These are phyloP conservation scores for Leptobrachium leishanense DNA, from an alignment of 2,113 vertebrate species.

Conservation along the genomic window DNA sequence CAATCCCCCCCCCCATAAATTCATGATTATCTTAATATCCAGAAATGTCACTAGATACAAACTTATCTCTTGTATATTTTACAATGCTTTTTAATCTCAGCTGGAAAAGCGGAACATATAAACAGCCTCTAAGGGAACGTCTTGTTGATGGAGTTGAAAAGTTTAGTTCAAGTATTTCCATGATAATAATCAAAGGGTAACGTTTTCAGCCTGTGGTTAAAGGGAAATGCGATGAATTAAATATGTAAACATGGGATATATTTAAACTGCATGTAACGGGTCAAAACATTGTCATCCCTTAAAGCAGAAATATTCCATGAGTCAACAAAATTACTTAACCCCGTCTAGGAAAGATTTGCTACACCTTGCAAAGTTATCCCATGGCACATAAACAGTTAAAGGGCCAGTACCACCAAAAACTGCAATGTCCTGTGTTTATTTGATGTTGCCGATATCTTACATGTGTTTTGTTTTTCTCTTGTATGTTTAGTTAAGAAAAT, in stretches of 20 bases:
- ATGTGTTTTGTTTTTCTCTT: too few relatives aligned
- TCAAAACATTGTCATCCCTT: slow-evolving; percentile 1
- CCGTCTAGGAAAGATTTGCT: too few relatives aligned
- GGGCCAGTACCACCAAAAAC: too few relatives aligned
- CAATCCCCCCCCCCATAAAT: not conserved
- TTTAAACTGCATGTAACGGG: not conserved
- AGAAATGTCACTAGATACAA: not conserved
- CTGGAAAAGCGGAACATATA: slow-evolving; percentile 27
- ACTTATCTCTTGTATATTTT: slow-evolving; percentile 12
- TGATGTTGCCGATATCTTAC: too few relatives aligned
- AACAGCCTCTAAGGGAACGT: slow-evolving; percentile 3
- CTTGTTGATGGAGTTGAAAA: slow-evolving; percentile 25
- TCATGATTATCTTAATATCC: not conserved
- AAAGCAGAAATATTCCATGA: not conserved
- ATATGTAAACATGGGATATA: slow-evolving; percentile 30
- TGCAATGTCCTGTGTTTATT: too few relatives aligned
- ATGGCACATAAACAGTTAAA: not conserved
- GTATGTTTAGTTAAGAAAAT: too few relatives aligned
- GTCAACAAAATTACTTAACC: not conserved
- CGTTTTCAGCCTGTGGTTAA: slow-evolving; percentile 25
- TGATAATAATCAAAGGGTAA: slow-evolving; percentile 37
- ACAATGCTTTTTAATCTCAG: slow-evolving; percentile 21
- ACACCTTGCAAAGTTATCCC: too few relatives aligned
- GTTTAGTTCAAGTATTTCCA: slow-evolving; percentile 35
- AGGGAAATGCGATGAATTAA: slow-evolving; percentile 42